A percentile compares a stretch with the other conserved stretches of the same genome.
These are phyloP conservation scores for Rhinopithecus roxellana DNA, from an alignment of 2,113 vertebrate genomes.

Conservation along the genomic window DNA sequence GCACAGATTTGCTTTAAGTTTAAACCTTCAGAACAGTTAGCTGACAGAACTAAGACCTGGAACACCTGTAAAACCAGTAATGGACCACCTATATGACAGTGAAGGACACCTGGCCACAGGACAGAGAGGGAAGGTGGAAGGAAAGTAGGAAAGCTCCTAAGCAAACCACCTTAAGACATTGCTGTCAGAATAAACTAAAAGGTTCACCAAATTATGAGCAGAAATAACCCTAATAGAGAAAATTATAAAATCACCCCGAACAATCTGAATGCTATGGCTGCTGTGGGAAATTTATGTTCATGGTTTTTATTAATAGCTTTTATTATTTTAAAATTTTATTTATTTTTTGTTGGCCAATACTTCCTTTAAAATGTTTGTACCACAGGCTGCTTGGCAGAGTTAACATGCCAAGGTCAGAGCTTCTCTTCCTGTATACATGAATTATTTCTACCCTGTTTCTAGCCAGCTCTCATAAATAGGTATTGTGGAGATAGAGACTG, in stretches of 20 bases:
- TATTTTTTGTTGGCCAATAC: neutral
- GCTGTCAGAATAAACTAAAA: neutral
- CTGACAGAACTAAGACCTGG: neutral
- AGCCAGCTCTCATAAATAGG: neutral
- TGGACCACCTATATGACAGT: neutral
- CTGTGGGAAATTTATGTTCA: neutral
- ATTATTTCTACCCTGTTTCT: neutral
- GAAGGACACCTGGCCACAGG: neutral
- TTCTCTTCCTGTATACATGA: neutral
- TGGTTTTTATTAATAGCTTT: constrained; percentile 21
- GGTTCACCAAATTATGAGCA: neutral
- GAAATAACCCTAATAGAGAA: neutral
- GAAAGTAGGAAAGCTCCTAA: neutral
- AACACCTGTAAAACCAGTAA: neutral
- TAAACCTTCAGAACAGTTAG: neutral
- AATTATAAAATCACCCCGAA: neutral
- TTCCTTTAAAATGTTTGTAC: neutral
- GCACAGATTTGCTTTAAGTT: neutral
- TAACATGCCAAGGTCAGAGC: neutral
- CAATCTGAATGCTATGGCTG: neutral
- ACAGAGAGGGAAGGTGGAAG: too few relatives aligned
- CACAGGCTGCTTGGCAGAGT: neutral
- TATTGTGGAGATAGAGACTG: neutral
- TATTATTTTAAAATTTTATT: neutral
- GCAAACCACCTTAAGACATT: neutral